Base-by-base conservation (phyloP, 1,140 invertebrate species). In the Lutraria rhynchaena region DNA sequence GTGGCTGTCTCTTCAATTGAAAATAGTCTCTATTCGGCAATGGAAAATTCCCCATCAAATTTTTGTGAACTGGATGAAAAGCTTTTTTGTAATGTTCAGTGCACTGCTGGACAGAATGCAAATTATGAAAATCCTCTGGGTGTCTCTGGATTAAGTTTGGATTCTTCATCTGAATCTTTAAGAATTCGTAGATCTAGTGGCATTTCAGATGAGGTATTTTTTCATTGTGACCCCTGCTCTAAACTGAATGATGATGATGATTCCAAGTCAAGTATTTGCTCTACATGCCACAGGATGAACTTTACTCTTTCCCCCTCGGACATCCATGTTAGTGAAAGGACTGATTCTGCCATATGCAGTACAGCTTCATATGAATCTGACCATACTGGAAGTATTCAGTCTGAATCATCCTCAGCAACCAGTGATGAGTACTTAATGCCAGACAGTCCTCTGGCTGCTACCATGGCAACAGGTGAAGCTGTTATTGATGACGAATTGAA, bases 311-410 rank as follows among this genome's bases (percentile, higher is more conserved):
- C 27, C 22, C 51, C 69, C 15, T 57, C 15, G 46, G 77, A 71
- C 63, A 58, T 81, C 55, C 55, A 70, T 63, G 46, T 33, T 27
- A n/a, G 2, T 55, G 65, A 81, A 1, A 60, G 67, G 44, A 70
- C 57, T 81, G 77, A 81, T 49, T 70, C 65, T 24, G 77, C 77
- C 3, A 58, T 70, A 33, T 70, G 51, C 37, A 81, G 77, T 49
- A 81, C 77, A 70, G 51, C 53, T 15, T 81, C 77, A 22, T 49
- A 81, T 60, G 75, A 67, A n/a, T 77, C 63, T 3, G 75, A 77
- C 29, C 60, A 63, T 0, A 49, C 55, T 19, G 24, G 49, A 11
- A 75, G 41, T 46, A 61, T 44, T 27, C 73, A 61, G n/a, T 75
- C 73, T 0, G 73, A 75, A 29, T 75, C 57, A 11, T 60, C 73